Percentiles rank a stretch among this genome's conserved stretches.
Evolutionary conservation across 2,797 vertebrate genomes (phyloP).

Genomic region (Microchirus variegatus): DNA sequence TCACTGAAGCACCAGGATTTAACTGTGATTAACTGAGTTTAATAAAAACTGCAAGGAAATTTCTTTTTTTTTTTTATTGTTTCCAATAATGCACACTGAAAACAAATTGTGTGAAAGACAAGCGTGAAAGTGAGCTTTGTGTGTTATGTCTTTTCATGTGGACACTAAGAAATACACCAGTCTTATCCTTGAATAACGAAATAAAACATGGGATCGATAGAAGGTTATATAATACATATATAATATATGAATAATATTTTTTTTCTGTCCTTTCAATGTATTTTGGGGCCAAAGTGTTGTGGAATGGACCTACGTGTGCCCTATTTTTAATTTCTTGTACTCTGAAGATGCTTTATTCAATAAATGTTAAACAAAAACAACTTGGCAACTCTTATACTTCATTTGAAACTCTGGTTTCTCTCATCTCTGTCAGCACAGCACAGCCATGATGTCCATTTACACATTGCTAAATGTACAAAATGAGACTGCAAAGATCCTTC

Average conservation of each 20-base stretch:
- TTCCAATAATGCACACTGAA: no score
- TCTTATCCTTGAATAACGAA: no score
- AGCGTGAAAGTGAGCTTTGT: no score
- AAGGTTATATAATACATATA: not conserved
- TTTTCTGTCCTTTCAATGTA: not conserved
- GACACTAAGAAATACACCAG: not conserved
- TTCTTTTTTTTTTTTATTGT: no score
- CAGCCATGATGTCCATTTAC: not conserved
- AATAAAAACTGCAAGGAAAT: no score
- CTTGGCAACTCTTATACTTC: slow-evolving; percentile 8
- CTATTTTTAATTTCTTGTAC: slow-evolving; percentile 1
- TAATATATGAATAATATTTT: not conserved
- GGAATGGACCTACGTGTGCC: not conserved
- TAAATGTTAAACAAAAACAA: slow-evolving; percentile 50
- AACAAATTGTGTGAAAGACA: no score
- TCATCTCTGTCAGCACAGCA: not conserved
- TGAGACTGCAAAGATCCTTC: slow-evolving; percentile 22
- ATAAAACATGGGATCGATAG: not conserved
- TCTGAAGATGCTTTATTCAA: not conserved
- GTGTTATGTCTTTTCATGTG: no score
- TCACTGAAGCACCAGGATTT: no score
- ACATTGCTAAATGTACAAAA: not conserved
- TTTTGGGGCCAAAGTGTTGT: not conserved
- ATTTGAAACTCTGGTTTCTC: not conserved
- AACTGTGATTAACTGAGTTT: no score